These are phyloP conservation scores for Numenius phaeopus DNA, from an alignment of 2,797 vertebrate genomes.

Conservation along the genomic window DNA sequence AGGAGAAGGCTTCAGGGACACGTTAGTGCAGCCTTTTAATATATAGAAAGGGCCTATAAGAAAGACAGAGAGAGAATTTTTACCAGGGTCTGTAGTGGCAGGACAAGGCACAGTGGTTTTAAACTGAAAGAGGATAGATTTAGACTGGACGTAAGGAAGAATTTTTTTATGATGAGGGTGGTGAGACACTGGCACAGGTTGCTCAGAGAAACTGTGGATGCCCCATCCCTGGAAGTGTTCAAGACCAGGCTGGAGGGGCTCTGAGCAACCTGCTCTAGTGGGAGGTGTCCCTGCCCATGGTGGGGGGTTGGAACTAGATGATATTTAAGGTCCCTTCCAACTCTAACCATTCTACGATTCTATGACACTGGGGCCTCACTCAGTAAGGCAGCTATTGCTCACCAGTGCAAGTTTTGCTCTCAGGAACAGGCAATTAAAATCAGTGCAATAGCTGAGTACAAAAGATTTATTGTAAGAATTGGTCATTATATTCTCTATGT, in stretches of 20 bases:
- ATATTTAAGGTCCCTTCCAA: not conserved
- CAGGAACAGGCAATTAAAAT: not conserved
- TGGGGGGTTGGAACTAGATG: rapidly evolving
- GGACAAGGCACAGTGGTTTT: not conserved
- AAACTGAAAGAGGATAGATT: not conserved
- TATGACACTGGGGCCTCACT: not conserved
- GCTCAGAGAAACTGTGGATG: not conserved
- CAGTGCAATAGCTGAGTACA: not conserved
- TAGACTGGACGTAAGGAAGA: not conserved
- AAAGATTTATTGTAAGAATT: not conserved
- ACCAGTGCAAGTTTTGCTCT: not conserved
- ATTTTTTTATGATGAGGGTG: not conserved
- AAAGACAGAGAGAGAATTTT: not conserved
- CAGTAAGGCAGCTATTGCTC: not conserved
- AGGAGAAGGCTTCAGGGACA: not conserved
- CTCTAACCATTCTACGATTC: not conserved
- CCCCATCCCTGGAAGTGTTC: not conserved
- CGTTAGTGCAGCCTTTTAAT: not conserved
- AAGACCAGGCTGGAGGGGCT: not conserved
- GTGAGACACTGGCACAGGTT: not conserved
- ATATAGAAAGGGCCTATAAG: not conserved
- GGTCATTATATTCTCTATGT: not conserved
- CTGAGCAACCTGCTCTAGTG: not conserved
- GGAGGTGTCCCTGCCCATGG: not conserved
- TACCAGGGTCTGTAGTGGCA: not conserved